Evolutionary conservation across 2,888 invertebrate species (phyloP), one percentile per base, ranked within the genome.

Genomic region (Orgyia antiqua): DNA sequence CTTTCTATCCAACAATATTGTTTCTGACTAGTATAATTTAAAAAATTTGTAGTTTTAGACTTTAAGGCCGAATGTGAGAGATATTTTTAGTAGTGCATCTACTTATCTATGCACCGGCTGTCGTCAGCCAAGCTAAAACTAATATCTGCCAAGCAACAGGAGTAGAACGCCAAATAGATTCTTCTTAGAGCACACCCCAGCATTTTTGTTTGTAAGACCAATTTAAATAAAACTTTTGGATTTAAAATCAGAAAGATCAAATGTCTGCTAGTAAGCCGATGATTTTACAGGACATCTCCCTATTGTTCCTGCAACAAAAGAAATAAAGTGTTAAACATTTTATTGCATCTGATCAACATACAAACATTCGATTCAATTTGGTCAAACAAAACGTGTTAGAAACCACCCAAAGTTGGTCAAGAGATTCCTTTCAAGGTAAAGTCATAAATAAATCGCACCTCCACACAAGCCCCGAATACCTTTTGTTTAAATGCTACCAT

Each of bases 361-460:
- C 58, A 66, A 45, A 53, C 51, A 51, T 51, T 45, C 50, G 42
- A 58, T 50, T 42, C 41, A 53, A 48, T 60, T 55, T 58, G 56
- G 51, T 48, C 51, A 48, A 56, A 52, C 52, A 54, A 46, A 58
- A 59, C 59, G 57, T 51, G 50, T 58, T 58, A 66, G 56, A 69
- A 72, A 56, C 70, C 70, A 71, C 76, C 73, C 71, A 71, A 68
- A 73, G 63, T 68, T 71, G 74, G 77, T 71, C 74, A 77, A 74
- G 69, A 62, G 59, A 65, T 66, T 69, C 59, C 70, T 74, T 67
- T 73, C 66, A 59, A 70, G 70, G 71, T 66, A 62, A 56, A 68
- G 83, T 70, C 80, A 63, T 86, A 84, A 86, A 86, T 84, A 86
- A 84, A 84, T 84, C 86, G 82, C 84, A 82, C 84, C 82, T 84